Conservation (phyloP, 2,113 vertebrate genomes). For the Muntiacus reevesi region DNA sequence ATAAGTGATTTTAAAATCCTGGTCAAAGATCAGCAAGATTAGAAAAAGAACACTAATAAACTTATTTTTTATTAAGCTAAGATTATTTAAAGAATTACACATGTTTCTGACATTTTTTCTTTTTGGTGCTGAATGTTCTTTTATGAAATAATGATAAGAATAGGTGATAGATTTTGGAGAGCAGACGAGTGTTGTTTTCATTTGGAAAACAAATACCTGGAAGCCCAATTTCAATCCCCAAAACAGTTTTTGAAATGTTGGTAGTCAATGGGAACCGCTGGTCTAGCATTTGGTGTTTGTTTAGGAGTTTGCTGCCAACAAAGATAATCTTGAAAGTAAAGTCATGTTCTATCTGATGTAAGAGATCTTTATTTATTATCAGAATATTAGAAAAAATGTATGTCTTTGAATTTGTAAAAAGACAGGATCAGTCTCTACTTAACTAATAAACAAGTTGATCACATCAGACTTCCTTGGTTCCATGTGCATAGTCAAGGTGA, state of each 20-base stretch:
- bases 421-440: not conserved
- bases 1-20: not conserved
- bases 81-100: not conserved
- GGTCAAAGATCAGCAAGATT: conserved; percentile 1
- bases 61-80: conserved; percentile 41
- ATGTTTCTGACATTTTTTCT: conserved; percentile 24
- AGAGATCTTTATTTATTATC: conserved; percentile 3
- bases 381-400: conserved; percentile 19
- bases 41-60: not conserved
- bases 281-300: not conserved
- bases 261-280: not conserved
- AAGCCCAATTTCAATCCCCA: not conserved
- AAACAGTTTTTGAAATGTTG: conserved; percentile 18
- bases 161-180: not conserved
- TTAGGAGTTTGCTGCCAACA: not conserved
- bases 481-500: not conserved
- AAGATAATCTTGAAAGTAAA: conserved; percentile 33
- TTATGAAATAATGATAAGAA: conserved; percentile 1
- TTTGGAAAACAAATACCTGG: conserved; percentile 30
- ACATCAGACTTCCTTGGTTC: not conserved
- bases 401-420: not conserved
- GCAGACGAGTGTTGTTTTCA: conserved; percentile 25
- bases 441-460: conserved; percentile 25
- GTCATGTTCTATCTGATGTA: not conserved
- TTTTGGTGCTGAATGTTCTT: conserved; percentile 5